phyloP scores from a whole-genome alignment of 2,113 vertebrate species.

The Strix aluco region DNA sequence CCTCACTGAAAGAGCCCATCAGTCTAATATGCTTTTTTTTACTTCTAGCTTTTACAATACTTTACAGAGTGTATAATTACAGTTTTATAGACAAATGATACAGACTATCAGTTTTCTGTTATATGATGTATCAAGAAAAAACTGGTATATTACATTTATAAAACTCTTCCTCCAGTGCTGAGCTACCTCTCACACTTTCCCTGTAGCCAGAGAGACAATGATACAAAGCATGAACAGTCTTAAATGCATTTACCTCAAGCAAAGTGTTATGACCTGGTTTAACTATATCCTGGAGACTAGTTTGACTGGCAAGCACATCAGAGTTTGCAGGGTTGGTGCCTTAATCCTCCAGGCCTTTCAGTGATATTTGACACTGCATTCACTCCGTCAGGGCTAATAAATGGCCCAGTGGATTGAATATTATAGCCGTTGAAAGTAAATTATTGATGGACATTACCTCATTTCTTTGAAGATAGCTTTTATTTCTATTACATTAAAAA shows the following conservation, averaged over 20 bases:
- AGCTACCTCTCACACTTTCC: background rate
- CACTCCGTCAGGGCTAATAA: background rate
- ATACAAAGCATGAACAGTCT: background rate
- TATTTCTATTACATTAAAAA: background rate
- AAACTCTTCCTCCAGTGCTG: background rate
- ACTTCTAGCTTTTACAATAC: background rate
- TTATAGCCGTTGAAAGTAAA: background rate
- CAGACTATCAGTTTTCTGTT: background rate
- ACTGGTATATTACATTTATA: background rate
- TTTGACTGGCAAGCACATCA: background rate
- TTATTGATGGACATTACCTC: background rate
- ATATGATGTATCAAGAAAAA: background rate
- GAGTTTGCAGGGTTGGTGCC: background rate
- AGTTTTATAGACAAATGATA: background rate
- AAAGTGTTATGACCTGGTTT: constrained; percentile 29
- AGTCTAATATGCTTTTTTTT: background rate
- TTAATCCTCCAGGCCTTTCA: constrained; percentile 18
- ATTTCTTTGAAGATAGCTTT: background rate
- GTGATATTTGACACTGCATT: background rate
- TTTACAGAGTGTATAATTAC: background rate
- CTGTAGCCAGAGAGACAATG: background rate
- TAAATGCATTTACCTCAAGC: constrained; percentile 22
- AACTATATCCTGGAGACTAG: constrained; percentile 12
- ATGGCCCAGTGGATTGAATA: background rate
- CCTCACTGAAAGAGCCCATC: background rate